Percentiles rank a stretch among this genome's conserved stretches.
These are phyloP conservation scores for Resseliella maxima DNA, from an alignment of 2,888 invertebrate species.

Conservation along the genomic window DNA sequence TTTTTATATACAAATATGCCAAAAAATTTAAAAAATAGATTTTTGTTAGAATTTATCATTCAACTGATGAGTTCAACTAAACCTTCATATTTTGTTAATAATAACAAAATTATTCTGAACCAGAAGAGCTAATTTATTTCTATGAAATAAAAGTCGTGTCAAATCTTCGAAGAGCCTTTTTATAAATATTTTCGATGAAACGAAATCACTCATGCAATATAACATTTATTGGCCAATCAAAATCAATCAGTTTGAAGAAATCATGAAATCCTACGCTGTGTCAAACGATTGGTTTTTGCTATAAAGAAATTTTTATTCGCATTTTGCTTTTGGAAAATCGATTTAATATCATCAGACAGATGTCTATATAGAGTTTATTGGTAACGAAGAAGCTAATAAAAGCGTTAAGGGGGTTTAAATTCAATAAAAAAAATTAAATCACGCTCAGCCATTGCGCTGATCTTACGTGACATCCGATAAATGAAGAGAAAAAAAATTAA, in stretches of 20 bases:
- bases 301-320: not conserved
- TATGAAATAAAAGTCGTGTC: no score
- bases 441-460: not conserved
- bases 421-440: conserved; percentile 45
- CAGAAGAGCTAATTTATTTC: no score
- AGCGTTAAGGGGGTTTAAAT: not conserved
- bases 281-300: not conserved
- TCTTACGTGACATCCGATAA: not conserved
- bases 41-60: no score
- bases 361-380: not conserved
- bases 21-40: no score
- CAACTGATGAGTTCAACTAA: no score
- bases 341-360: not conserved
- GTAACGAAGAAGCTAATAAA: not conserved
- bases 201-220: not conserved
- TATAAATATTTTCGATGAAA: no score
- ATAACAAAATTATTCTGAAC: no score
- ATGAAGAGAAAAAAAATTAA: not conserved
- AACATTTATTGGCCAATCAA: not conserved
- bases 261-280: not conserved
- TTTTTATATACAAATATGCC: no score
- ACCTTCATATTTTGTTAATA: no score
- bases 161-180: no score
- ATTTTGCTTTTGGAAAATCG: not conserved
- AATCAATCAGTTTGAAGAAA: not conserved